A percentile compares a stretch with the other conserved stretches of the same genome.
phyloP scores from a whole-genome alignment of 2,888 invertebrate species.

The Serripes groenlandicus region DNA sequence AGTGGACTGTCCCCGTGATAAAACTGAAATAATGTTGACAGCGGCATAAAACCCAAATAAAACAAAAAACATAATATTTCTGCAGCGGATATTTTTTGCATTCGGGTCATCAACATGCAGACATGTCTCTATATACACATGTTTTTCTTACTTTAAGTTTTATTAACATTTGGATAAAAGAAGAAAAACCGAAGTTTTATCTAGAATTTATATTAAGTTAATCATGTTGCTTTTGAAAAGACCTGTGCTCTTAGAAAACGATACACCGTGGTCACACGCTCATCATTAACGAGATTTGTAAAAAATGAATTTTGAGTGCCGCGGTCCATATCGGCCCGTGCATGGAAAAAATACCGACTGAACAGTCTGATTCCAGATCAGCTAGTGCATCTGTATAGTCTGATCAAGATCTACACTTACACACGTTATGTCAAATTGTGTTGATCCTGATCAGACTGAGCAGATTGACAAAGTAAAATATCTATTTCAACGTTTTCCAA shows the following conservation, averaged over 20 bases:
- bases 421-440: too few species aligned
- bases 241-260: background rate
- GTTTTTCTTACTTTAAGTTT: too few species aligned
- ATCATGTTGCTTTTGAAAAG: background rate
- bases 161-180: background rate
- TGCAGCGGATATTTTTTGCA: background rate
- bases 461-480: too few species aligned
- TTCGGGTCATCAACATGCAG: background rate
- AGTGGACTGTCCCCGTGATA: too few species aligned
- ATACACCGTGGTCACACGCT: background rate
- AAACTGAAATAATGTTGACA: too few species aligned
- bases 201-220: background rate
- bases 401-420: too few species aligned
- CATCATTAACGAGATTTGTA: too few species aligned
- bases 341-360: background rate
- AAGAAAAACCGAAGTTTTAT: background rate
- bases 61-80: background rate
- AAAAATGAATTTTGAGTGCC: background rate
- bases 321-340: background rate
- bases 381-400: background rate
- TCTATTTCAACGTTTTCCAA: too few species aligned
- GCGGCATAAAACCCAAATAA: background rate
- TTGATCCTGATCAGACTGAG: too few species aligned
- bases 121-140: background rate
- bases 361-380: background rate